A percentile compares a stretch with the other conserved stretches of the same genome.
phyloP scores from a whole-genome alignment of 2,797 vertebrate species.

The Sebastes melanostomus region DNA sequence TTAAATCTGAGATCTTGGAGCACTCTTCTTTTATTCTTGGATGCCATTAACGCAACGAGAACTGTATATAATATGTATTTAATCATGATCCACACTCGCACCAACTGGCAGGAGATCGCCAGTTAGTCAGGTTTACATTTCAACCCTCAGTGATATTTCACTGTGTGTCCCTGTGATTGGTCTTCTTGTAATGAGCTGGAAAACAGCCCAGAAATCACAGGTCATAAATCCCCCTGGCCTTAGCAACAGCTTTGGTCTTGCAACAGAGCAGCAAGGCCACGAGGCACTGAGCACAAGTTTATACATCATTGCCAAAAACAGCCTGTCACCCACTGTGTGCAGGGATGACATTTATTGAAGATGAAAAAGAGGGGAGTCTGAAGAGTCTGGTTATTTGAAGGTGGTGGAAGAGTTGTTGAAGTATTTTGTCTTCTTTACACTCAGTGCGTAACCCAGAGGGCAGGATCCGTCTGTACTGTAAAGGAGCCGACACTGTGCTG shows the following conservation, averaged over 20 bases:
- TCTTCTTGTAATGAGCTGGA: not conserved
- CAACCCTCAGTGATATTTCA: conserved; percentile 1
- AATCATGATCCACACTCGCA: not conserved
- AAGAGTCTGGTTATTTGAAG: not conserved
- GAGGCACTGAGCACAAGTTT: not conserved
- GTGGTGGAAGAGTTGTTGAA: not conserved
- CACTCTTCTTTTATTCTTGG: not conserved
- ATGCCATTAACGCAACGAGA: not conserved
- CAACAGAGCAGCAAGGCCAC: not conserved
- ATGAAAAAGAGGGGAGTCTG: not conserved
- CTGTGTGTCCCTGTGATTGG: conserved; percentile 5
- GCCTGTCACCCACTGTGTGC: not conserved
- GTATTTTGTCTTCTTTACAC: not conserved
- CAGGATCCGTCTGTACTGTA: conserved; percentile 92
- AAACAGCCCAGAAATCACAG: conserved; percentile 17
- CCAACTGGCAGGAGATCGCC: not conserved
- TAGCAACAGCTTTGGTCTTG: not conserved
- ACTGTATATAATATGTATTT: not conserved
- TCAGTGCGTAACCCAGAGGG: conserved; percentile 91
- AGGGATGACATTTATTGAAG: not conserved
- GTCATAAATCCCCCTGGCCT: conserved; percentile 24
- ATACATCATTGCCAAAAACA: not conserved
- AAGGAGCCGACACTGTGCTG: conserved; percentile 93
- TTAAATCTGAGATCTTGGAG: not conserved
- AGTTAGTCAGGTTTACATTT: conserved; percentile 12